A percentile compares a stretch with the other conserved stretches of the same genome.
Evolutionary conservation across 2,797 vertebrate genomes (phyloP).

Genomic region (Macropus fuliginosus): DNA sequence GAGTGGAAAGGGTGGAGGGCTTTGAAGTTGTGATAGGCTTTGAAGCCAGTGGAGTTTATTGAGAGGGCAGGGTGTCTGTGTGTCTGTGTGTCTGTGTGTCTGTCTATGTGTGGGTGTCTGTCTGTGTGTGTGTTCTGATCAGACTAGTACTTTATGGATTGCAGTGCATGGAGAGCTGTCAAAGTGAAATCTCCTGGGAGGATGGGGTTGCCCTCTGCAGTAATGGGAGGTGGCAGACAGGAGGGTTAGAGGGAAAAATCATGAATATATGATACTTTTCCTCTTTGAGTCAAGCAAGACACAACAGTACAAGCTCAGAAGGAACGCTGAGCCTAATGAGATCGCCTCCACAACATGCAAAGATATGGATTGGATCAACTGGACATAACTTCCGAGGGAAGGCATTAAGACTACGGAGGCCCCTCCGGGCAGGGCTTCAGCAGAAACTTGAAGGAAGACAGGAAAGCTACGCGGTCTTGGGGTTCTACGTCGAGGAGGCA

Average conservation of each 20-base stretch:
- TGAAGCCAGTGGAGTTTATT: background rate
- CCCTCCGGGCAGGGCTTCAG: background rate
- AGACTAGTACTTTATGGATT: background rate
- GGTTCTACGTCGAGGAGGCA: background rate
- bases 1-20: background rate
- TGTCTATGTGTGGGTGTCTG: too few species aligned
- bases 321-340: background rate
- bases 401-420: background rate
- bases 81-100: too few species aligned
- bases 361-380: background rate
- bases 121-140: background rate
- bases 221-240: background rate
- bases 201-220: background rate
- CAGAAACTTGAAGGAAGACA: background rate
- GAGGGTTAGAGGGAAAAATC: background rate
- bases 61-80: too few species aligned
- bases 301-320: background rate
- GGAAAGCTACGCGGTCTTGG: background rate
- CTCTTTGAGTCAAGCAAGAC: too few species aligned
- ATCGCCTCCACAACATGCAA: background rate
- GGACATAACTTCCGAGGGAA: background rate
- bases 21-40: background rate
- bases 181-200: background rate
- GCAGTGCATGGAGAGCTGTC: too few species aligned
- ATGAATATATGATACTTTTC: background rate